Conservation (phyloP, 2,888 invertebrate genomes). For the Acrocera orbiculus region DNA sequence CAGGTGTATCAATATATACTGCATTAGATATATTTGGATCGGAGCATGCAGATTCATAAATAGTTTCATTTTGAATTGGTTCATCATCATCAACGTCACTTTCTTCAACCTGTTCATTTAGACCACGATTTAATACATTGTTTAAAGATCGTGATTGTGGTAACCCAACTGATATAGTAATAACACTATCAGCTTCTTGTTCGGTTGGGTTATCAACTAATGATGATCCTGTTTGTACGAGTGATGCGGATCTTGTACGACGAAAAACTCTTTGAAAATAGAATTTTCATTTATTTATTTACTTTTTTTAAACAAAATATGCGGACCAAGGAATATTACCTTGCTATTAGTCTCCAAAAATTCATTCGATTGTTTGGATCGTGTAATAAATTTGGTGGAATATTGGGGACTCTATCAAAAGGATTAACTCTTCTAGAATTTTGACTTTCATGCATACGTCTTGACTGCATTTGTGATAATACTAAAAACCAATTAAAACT, state of each 20-base stretch:
- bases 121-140: slow-evolving; percentile 31
- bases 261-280: background rate
- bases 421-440: slow-evolving; percentile 23
- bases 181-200: slow-evolving; percentile 5
- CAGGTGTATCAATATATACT: slow-evolving; percentile 25
- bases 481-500: no score
- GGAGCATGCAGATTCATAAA: slow-evolving; percentile 22
- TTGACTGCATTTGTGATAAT: background rate
- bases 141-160: slow-evolving; percentile 19
- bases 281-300: no score
- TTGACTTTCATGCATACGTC: background rate
- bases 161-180: slow-evolving; percentile 4
- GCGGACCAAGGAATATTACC: no score
- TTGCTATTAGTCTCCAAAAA: slow-evolving; percentile 9
- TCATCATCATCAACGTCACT: slow-evolving; percentile 13
- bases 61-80: slow-evolving; percentile 17
- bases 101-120: slow-evolving; percentile 20
- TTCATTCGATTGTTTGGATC: slow-evolving; percentile 4
- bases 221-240: background rate
- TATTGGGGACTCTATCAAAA: slow-evolving; percentile 27
- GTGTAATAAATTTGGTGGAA: slow-evolving; percentile 19
- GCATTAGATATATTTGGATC: slow-evolving; percentile 15
- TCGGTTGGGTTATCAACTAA: background rate
- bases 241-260: background rate
- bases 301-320: no score